phyloP scores from a whole-genome alignment of 2,113 vertebrate genomes.

The Orientallactaga bullata region DNA sequence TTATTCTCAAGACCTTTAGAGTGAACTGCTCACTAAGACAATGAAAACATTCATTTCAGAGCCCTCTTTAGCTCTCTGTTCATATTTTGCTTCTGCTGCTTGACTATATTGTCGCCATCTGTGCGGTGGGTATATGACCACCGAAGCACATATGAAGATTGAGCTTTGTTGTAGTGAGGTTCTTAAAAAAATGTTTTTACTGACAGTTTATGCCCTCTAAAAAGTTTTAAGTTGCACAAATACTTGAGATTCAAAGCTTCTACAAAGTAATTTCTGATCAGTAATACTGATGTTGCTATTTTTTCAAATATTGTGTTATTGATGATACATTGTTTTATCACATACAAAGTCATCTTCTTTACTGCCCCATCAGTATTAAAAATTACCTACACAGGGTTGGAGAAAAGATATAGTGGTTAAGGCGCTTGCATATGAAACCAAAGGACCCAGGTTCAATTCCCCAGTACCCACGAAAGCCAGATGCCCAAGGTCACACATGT shows the following conservation, averaged over 20 bases:
- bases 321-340: not conserved
- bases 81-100: not conserved
- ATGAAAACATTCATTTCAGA: not conserved
- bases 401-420: no score
- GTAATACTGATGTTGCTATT: not conserved
- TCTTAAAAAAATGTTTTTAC: not conserved
- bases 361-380: not conserved
- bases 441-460: no score
- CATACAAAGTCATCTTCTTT: slow-evolving; percentile 19
- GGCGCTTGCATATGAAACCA: no score
- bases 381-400: no score
- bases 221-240: not conserved
- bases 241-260: not conserved
- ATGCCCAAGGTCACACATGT: no score
- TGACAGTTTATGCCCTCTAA: not conserved
- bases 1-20: not conserved
- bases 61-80: slow-evolving; percentile 1
- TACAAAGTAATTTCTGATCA: slow-evolving; percentile 1
- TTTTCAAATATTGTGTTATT: not conserved
- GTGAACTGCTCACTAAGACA: not conserved
- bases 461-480: no score
- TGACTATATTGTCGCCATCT: not conserved
- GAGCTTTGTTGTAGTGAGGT: not conserved
- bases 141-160: not conserved
- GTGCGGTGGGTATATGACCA: not conserved